Base-by-base conservation (phyloP, 2,113 vertebrate species). In the Carlito syrichta region DNA sequence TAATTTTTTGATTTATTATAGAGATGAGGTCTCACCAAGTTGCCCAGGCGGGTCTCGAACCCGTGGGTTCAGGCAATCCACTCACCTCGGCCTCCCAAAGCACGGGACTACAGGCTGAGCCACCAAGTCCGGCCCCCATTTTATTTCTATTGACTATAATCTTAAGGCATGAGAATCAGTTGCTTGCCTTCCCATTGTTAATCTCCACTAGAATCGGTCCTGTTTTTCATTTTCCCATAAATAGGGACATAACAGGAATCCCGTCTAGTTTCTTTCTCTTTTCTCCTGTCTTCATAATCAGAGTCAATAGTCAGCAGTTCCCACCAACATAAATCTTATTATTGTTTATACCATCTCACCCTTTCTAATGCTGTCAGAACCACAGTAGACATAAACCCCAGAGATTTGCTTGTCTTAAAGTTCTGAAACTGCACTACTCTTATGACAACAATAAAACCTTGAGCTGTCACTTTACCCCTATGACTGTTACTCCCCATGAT, bases 281-380 rank as follows among this genome's bases (percentile, higher is more conserved):
- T 76, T 84, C 69, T 76, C 48, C 60, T 92, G 48, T 95, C 88
- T 91, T 96, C 89, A 96, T 17, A 96, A 93, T 85, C 95, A 88
- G 81, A 97, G 94, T 96, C 93, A 96, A 90, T 89, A 89, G 93
- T 95, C 92, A 97, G 96, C 97, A 96, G 91, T 97, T 94, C 92
- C 83, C 23, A n/a, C 86, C 48, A 58, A 93, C 74, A 84, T 95
- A 96, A 96, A 96, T 97, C 94, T 96, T 96, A 81, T 86, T 91
- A 96, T 94, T 97, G 92, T 95, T 97, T 96, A 94, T 84, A 96
- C 62, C 91, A 76, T 79, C 52, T 93, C 95, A 91, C 74, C 73
- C 88, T 96, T 96, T 93, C 91, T 96, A 79, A 96, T 94, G 97
- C 93, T 97, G 40, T 95, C 91, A 95, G 93, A 91, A 91, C 40